Base-by-base conservation (phyloP, 64 coral and sea anemone species). In the Hydrozoanthus tunicans region DNA sequence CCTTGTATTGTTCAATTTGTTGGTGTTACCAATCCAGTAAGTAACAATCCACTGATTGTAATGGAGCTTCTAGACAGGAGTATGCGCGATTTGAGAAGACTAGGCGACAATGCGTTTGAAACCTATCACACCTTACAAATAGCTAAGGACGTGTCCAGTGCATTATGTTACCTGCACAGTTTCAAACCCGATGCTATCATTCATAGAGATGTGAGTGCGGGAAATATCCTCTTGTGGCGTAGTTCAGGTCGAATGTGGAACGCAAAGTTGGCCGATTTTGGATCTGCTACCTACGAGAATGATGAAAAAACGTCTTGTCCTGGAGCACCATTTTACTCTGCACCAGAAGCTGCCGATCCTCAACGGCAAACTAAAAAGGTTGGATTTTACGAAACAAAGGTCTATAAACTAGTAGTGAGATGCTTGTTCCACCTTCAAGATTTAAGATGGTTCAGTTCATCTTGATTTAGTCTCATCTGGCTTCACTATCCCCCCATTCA, bases 131-230 rank as follows among this genome's bases (percentile, higher is more conserved):
- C 51, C 43, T 43, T 82, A 25, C 58, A 82, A 62, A 62, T 82
- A 63, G 79, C 60, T 14, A 82, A 82, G 23, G 26, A 82, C 23
- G 58, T 51, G 13, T 25, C 59, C 15, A 8, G 59, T 27, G 79
- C 79, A 10, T 14, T 82, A 13, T 82, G 59, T 62, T 82, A 82
- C 58, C 59, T 82, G 26, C 79, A 82, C 15, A 12, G 59, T 57
- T 82, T 82, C 6, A 82, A 82, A 51, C 79, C 79, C 8, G 58
- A 82, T 62, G 79, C 79, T 32, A 82, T 82, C 60, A 82, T 82
- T 43, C 79, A 82, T 32, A 82, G 79, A 82, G 79, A 82, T 64
- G 60, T 82, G 5, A 82, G 79, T 65, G 79, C 79, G 6, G 79
- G 59, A 6, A 82, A 82, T 82, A 65, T 82, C 26, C 59, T 82